Evolutionary conservation across 2,888 invertebrate genomes (phyloP), one percentile per base, ranked within the genome.

Genomic region (Drosophila affinis): DNA sequence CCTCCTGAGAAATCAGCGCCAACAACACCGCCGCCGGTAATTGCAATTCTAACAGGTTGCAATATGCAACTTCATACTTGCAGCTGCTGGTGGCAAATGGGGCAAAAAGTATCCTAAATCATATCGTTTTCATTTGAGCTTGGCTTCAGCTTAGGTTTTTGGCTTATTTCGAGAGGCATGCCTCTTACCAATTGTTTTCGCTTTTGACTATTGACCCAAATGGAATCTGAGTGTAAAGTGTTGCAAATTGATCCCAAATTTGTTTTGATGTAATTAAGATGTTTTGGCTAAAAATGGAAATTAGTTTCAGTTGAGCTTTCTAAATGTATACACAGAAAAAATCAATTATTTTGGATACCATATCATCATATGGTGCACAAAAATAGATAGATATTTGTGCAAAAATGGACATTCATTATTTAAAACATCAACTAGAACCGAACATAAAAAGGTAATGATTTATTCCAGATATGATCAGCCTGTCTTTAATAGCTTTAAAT

Each of bases 11-110:
- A 39, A 39, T 39, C 39, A n/a, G 0, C 14, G 39, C 39, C 72
- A 62, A 51, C 60, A 62, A 62, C 57, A 49, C 54, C 57, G 61
- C 64, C 57, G 51, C 54, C 57, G 61, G 68, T 57, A 45, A 46
- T 62, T 70, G 70, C 74, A 52, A 58, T 72, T 62, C 69, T 70
- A 53, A 68, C 61, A 75, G 75, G 61, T 67, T 82, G 57, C 65
- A 67, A 63, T 62, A 57, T 67, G 65, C 77, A 82, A 77, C 64
- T 72, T 80, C 57, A 65, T 57, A 58, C 34, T 14, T 46, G 61
- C 27, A 71, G 79, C 54, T 46, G 61, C 46, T 55, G 55, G 49
- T 46, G 51, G 53, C 24, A 32, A 29, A 29, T 34, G 34, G 59
- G 34, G 34, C 18, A 29, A 49, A n/a, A 2, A 39, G n/a, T 39